Base-by-base conservation (phyloP, 2,113 vertebrate species). In the Scytalopus superciliaris region DNA sequence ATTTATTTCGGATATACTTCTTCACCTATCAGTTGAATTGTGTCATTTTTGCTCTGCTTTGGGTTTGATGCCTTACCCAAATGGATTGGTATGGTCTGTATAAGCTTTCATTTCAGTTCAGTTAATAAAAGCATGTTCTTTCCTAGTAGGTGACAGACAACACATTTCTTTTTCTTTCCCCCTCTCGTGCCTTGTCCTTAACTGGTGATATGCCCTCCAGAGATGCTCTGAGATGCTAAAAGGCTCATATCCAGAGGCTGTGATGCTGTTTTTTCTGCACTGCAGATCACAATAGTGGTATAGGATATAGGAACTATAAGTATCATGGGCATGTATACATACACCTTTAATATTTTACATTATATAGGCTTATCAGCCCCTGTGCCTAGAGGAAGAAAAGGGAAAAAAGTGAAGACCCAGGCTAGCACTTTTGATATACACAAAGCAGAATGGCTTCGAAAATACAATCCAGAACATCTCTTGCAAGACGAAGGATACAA, bases 401-500 rank as follows among this genome's bases (percentile, higher is more conserved):
- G 99, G 16, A 99, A 99, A 97, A 99, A 99, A 97, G 98, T 99
- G 94, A 99, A 99, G 97, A 99, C 97, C 44, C 99, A 99, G 55
- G 98, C 99, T 25, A 99, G 99, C 94, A 98, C 99, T 52, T 99
- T 99, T 93, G 99, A 99, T 97, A 99, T 99, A 96, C 99, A 99
- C 95, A 99, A 99, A 97, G 99, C 99, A 18, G 99, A 99, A 94
- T 99, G 99, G 99, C 98, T 99, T 75, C 97, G 99, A 93, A 99
- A 99, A 66, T 99, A 99, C 92, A 99, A 99, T 94, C 99, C 99
- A 22, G 99, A 99, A 91, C 99, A 99, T 97, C 98, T 99, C 45
- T 98, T 99, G 89, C 99, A 99, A 97, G 99, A 99, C 53, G 99
- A 99, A 76, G 99, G 99, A 68, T 99, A 99, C 97, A 99, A 99